Conservation (phyloP, 1,140 invertebrate species). For the Drosophila watanabei region DNA sequence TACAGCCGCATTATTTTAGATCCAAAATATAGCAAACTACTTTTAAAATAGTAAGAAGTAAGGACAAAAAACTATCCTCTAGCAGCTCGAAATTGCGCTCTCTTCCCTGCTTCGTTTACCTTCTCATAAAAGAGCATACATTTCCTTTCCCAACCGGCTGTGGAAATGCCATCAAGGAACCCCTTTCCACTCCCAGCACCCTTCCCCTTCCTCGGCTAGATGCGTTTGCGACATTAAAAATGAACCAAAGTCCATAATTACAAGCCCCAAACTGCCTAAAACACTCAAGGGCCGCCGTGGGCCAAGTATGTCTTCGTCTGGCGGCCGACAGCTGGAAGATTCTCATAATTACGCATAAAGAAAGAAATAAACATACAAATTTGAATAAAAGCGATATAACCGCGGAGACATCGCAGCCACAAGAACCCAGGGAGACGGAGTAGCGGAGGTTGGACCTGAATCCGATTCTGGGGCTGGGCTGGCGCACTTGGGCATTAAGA, state of each 20-base stretch:
- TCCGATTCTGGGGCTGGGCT: slow-evolving; percentile 36
- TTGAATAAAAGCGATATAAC: slow-evolving; percentile 81
- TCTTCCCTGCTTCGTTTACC: neutral
- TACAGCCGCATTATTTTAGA: neutral
- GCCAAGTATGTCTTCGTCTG: slow-evolving; percentile 50
- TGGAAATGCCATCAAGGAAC: slow-evolving; percentile 35
- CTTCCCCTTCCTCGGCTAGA: slow-evolving; percentile 23
- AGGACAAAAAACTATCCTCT: neutral
- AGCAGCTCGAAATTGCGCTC: neutral
- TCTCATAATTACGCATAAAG: slow-evolving; percentile 78
- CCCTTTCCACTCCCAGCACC: neutral
- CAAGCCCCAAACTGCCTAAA: slow-evolving; percentile 66
- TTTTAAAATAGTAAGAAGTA: neutral
- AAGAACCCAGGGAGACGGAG: slow-evolving; percentile 11
- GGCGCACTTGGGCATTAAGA: slow-evolving; percentile 82
- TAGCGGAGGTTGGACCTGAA: slow-evolving; percentile 10
- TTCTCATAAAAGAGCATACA: neutral
- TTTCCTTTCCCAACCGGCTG: slow-evolving; percentile 1
- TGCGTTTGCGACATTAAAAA: slow-evolving; percentile 68
- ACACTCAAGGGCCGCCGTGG: slow-evolving; percentile 60
- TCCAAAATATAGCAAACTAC: neutral
- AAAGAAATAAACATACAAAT: slow-evolving; percentile 82
- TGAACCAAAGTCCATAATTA: slow-evolving; percentile 69
- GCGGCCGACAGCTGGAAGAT: slow-evolving; percentile 57
- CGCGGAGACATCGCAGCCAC: slow-evolving; percentile 58